Percentiles rank a stretch among this genome's conserved stretches.
Conservation (phyloP, 2,113 vertebrate genomes). For the Rhizomys pruinosus region DNA sequence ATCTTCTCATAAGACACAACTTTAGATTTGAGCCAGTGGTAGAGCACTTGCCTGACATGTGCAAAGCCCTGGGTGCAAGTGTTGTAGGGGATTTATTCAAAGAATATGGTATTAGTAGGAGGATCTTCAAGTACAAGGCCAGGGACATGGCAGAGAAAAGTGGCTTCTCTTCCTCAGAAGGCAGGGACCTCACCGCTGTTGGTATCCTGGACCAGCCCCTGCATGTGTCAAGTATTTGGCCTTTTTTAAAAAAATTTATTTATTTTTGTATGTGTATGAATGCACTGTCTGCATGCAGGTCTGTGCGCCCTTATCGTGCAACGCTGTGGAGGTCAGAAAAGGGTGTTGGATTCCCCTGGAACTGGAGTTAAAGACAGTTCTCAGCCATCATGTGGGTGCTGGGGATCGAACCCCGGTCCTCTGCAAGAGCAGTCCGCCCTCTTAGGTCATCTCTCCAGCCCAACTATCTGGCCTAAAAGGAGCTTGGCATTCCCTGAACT, state of each 20-base stretch:
- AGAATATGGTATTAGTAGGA: background rate
- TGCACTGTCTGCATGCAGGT: too few species aligned
- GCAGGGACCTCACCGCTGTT: background rate
- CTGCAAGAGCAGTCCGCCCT: too few species aligned
- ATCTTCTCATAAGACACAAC: background rate
- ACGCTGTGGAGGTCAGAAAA: too few species aligned
- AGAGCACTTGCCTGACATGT: background rate
- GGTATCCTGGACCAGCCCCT: background rate
- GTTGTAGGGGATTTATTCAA: slow-evolving; percentile 18
- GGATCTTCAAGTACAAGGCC: background rate
- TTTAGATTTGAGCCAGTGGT: background rate
- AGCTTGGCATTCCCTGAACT: slow-evolving; percentile 13
- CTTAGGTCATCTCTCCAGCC: too few species aligned
- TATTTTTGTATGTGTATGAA: too few species aligned
- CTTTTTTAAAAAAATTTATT: too few species aligned
- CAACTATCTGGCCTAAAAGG: background rate
- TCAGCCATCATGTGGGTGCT: too few species aligned
- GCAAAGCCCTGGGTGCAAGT: background rate
- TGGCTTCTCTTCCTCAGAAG: background rate
- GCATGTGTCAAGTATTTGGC: too few species aligned
- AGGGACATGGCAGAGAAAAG: background rate
- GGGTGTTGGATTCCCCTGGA: too few species aligned
- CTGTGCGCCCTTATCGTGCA: too few species aligned
- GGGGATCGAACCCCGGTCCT: too few species aligned
- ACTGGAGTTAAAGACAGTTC: too few species aligned